These are phyloP conservation scores for Amitus sp. DNA, from an alignment of 2,888 invertebrate genomes.

Conservation along the genomic window DNA sequence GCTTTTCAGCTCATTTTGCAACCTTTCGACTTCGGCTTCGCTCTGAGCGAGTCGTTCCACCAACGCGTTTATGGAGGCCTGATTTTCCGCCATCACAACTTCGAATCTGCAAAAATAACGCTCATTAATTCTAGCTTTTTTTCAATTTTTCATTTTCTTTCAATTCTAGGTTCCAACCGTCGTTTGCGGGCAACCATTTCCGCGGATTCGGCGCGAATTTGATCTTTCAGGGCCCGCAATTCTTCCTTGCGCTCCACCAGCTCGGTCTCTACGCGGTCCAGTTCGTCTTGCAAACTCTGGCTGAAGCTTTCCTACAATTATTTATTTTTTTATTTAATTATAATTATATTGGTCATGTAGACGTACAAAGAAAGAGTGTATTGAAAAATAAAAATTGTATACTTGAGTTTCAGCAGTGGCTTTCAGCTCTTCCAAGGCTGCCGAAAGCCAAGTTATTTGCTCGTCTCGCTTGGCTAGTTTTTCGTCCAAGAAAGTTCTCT, in stretches of 20 bases:
- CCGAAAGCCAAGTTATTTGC: constrained; percentile 50
- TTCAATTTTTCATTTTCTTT: neutral
- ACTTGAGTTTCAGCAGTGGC: constrained; percentile 59
- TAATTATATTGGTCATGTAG: no score
- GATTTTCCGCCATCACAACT: constrained; percentile 59
- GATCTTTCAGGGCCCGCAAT: constrained; percentile 55
- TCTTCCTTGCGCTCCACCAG: constrained; percentile 59
- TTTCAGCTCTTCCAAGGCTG: constrained; percentile 54
- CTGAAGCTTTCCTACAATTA: constrained; percentile 58
- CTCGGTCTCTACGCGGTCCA: constrained; percentile 59
- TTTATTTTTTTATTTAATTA: no score
- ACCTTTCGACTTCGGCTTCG: constrained; percentile 55
- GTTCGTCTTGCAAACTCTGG: constrained; percentile 59
- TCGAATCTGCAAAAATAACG: constrained; percentile 47
- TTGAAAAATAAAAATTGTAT: no score
- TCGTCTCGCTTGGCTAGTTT: constrained; percentile 52
- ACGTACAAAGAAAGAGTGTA: no score
- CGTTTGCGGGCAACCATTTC: constrained; percentile 58
- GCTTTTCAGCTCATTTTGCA: constrained; percentile 52
- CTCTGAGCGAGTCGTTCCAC: constrained; percentile 55
- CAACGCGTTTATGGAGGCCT: constrained; percentile 56
- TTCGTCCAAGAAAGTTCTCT: constrained; percentile 47
- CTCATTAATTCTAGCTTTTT: neutral
- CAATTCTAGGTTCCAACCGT: constrained; percentile 45
- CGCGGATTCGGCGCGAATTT: constrained; percentile 58